A percentile compares a stretch with the other conserved stretches of the same genome.
Conservation (phyloP, 2,113 vertebrate genomes). For the Nibea coibor region DNA sequence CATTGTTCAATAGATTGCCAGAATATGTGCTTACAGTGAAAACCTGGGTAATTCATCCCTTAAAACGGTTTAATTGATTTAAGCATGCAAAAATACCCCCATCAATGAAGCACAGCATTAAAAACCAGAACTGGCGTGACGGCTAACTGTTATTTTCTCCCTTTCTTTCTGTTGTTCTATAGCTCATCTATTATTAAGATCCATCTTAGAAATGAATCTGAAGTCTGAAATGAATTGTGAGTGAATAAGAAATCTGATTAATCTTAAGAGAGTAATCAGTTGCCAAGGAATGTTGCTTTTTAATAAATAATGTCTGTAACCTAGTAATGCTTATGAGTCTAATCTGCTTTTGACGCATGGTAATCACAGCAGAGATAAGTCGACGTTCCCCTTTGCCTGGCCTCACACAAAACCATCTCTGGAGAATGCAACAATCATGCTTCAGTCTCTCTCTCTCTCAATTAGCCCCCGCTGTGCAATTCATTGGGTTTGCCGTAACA, state of each 20-base stretch:
- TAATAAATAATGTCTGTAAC: slow-evolving; percentile 69
- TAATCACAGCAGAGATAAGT: slow-evolving; percentile 72
- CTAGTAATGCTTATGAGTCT: slow-evolving; percentile 59
- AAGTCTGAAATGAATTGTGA: slow-evolving; percentile 55
- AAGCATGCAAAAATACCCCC: slow-evolving; percentile 68
- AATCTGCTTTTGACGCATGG: slow-evolving; percentile 64
- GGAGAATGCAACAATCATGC: slow-evolving; percentile 76
- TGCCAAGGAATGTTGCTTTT: slow-evolving; percentile 63
- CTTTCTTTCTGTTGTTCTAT: slow-evolving; percentile 49
- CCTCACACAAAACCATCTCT: slow-evolving; percentile 76
- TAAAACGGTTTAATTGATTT: slow-evolving; percentile 75
- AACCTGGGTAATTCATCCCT: slow-evolving; percentile 72
- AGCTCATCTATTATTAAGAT: slow-evolving; percentile 71
- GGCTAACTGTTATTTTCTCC: slow-evolving; percentile 54
- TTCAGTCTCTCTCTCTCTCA: slow-evolving; percentile 73
- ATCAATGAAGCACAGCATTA: slow-evolving; percentile 52
- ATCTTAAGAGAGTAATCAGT: slow-evolving; percentile 64
- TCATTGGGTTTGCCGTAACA: slow-evolving; percentile 80
- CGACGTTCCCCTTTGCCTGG: slow-evolving; percentile 57
- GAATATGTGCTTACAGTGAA: slow-evolving; percentile 78
- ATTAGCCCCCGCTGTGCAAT: slow-evolving; percentile 83
- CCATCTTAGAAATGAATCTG: slow-evolving; percentile 48
- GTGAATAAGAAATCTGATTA: slow-evolving; percentile 69
- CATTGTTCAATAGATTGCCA: slow-evolving; percentile 79
- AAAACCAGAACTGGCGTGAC: slow-evolving; percentile 43